Evolutionary conservation across 1,140 invertebrate species (phyloP).

Genomic region (Acromyrmex charruanus): DNA sequence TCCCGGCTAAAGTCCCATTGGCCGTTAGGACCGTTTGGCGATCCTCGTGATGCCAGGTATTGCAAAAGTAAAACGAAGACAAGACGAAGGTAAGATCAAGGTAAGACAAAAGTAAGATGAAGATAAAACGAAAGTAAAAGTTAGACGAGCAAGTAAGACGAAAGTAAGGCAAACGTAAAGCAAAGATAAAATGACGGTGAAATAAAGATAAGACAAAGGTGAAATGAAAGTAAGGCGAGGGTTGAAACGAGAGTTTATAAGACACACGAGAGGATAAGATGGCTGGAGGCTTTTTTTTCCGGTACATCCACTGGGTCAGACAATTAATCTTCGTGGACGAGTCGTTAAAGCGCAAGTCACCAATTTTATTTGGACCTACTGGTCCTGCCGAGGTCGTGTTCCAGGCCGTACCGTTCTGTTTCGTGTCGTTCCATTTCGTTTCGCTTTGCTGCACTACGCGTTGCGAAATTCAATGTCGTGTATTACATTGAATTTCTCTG

Average conservation of each 20-base stretch:
- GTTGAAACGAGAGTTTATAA: neutral
- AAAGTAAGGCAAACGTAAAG: neutral
- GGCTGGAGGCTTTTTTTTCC: slow-evolving; percentile 10
- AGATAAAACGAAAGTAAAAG: neutral
- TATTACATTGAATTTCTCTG: slow-evolving; percentile 68
- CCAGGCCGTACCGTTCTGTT: slow-evolving; percentile 6
- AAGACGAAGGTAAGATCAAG: neutral
- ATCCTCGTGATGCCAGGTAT: neutral
- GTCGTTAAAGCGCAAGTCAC: neutral
- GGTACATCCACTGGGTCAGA: neutral
- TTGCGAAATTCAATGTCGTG: slow-evolving; percentile 24
- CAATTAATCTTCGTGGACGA: neutral
- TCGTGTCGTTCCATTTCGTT: slow-evolving; percentile 18
- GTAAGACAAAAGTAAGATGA: neutral
- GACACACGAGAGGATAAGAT: neutral
- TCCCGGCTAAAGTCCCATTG: slow-evolving; percentile 23
- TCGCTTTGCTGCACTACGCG: slow-evolving; percentile 21
- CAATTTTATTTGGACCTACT: neutral
- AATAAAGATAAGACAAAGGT: neutral
- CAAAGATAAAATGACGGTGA: neutral
- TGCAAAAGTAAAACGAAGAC: too few species aligned
- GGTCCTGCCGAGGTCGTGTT: neutral
- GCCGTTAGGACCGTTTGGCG: slow-evolving; percentile 34
- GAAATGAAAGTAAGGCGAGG: neutral
- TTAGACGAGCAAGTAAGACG: neutral